phyloP scores from a whole-genome alignment of 2,113 vertebrate genomes.

The Zapornia atra region DNA sequence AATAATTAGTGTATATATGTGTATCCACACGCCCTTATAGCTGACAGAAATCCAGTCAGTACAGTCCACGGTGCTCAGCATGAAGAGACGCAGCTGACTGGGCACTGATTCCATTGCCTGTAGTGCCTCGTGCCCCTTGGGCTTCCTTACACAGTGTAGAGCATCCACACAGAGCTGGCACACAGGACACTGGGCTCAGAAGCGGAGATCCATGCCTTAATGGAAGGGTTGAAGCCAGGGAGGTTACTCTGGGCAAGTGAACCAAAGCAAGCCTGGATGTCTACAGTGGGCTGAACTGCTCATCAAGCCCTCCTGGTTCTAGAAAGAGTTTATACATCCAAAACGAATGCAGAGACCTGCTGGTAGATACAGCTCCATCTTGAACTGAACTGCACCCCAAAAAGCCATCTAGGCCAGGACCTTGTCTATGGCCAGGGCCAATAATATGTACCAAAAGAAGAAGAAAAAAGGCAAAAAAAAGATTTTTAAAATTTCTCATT shows the following conservation, averaged over 20 bases:
- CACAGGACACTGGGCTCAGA: not conserved
- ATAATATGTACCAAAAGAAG: not conserved
- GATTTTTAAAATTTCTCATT: not conserved
- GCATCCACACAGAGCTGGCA: not conserved
- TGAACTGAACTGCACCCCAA: not conserved
- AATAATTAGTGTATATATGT: not conserved
- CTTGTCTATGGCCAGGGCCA: not conserved
- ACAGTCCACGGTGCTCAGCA: not conserved
- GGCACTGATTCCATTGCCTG: not conserved
- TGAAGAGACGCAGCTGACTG: not conserved
- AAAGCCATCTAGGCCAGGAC: not conserved
- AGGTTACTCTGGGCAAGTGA: not conserved
- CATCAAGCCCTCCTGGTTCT: not conserved
- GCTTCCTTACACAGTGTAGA: fast-evolving
- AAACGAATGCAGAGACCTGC: not conserved
- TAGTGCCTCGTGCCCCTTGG: not conserved
- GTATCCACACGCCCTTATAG: not conserved
- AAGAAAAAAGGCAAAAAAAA: not conserved
- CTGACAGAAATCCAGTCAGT: not conserved
- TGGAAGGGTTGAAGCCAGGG: not conserved
- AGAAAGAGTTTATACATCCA: not conserved
- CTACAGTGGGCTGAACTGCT: not conserved
- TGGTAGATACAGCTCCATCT: not conserved
- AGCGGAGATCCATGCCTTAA: not conserved
- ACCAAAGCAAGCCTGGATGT: not conserved